Percentiles rank a stretch among this genome's conserved stretches.
Conservation (phyloP, 2,888 invertebrate species). For the Dendrolimus houi region DNA sequence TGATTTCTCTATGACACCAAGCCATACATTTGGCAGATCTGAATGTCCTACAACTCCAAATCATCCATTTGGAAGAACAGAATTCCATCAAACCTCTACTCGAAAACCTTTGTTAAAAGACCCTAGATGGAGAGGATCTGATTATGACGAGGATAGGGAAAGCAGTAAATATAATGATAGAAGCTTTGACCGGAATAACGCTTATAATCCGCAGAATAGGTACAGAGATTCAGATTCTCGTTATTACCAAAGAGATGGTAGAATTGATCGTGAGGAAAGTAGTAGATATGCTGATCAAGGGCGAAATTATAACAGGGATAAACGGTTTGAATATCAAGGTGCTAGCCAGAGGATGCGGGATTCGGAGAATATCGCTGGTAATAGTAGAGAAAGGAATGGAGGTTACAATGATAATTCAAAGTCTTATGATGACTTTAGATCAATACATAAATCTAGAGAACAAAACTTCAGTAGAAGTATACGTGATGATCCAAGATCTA, state of each 20-base stretch:
- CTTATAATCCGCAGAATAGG: conserved; percentile 24
- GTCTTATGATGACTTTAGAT: not conserved
- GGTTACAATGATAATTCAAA: conserved; percentile 4
- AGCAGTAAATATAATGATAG: conserved; percentile 33
- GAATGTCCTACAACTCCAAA: conserved; percentile 24
- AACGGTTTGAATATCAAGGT: not conserved
- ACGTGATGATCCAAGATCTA: conserved; percentile 11
- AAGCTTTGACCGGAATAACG: conserved; percentile 15
- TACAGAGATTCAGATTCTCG: conserved; percentile 18
- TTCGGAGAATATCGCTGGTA: not conserved
- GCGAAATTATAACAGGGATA: conserved; percentile 2
- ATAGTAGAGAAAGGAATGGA: no score
- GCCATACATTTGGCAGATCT: conserved; percentile 25
- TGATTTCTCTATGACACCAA: conserved; percentile 30
- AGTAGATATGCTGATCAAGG: not conserved
- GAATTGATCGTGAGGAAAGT: not conserved
- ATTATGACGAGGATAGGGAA: conserved; percentile 40
- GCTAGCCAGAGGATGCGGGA: not conserved
- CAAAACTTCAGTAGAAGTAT: conserved; percentile 25
- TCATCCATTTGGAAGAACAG: conserved; percentile 23
- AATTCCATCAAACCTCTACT: conserved; percentile 12
- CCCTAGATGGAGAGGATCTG: conserved; percentile 44
- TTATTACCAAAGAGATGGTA: not conserved
- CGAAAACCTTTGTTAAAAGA: conserved; percentile 31
- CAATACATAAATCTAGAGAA: conserved; percentile 22